phyloP scores from a whole-genome alignment of 2,797 vertebrate species.

The Anguilla anguilla region DNA sequence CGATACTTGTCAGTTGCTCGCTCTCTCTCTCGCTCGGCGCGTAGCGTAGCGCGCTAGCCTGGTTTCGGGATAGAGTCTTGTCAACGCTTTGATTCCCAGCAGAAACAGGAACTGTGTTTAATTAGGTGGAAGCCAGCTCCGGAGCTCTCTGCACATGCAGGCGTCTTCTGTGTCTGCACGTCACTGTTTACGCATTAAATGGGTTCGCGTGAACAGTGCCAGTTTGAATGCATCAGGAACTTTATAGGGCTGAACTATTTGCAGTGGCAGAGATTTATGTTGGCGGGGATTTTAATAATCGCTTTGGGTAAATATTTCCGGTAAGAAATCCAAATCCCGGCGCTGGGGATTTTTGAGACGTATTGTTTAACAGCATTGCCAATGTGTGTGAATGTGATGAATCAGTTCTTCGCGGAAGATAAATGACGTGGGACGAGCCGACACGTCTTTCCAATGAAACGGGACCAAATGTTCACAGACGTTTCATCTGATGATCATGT shows the following conservation, averaged over 20 bases:
- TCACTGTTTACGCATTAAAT: not conserved
- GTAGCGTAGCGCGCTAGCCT: not conserved
- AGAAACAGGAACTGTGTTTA: slow-evolving; percentile 5
- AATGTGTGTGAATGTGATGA: not conserved
- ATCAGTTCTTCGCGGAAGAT: not conserved
- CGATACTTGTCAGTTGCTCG: not conserved
- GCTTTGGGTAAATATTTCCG: slow-evolving; percentile 1
- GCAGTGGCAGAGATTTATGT: not conserved
- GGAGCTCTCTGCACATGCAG: not conserved
- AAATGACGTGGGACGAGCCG: not conserved
- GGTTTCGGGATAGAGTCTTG: not conserved
- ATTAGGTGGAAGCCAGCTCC: not conserved
- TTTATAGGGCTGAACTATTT: not conserved
- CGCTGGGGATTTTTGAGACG: not conserved
- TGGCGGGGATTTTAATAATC: not conserved
- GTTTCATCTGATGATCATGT: not conserved
- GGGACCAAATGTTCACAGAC: not conserved
- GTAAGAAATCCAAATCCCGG: not conserved
- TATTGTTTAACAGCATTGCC: not conserved
- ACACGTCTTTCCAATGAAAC: not conserved
- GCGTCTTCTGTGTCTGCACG: not conserved
- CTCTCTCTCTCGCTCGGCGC: not conserved
- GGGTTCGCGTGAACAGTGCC: not conserved
- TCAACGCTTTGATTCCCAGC: not conserved
- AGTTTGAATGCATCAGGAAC: not conserved